Base-by-base conservation (phyloP, 2,888 invertebrate species). In the Eristalis pertinax region DNA sequence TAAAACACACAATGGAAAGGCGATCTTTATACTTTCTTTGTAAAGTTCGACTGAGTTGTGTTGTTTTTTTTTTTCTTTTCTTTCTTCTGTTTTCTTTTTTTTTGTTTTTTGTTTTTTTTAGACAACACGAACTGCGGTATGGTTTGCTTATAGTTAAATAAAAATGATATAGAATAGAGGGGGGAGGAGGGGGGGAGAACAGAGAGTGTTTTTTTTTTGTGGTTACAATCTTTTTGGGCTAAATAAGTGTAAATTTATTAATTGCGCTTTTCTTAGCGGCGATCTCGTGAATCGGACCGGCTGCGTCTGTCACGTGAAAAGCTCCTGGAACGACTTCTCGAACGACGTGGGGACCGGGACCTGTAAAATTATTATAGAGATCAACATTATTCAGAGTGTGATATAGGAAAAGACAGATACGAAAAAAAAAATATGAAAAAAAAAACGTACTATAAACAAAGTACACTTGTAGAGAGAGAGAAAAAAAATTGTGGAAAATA, bases 201-300 rank as follows among this genome's bases (percentile, higher is more conserved):
- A 35, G 32, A 75, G 64, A 77, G 69, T 29, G 67, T 50, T 1
- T 50, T 7, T 60, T 50, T 1, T 50, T 7, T 60, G 26, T 60
- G 8, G 58, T 69, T 62, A 69, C 50, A 77, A 63, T 69, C 62
- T 68, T 77, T 77, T 77, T 41, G 72, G 60, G 72, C 38, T 73
- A 65, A 74, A 41, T 41, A 58, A 24, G 65, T 73, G 22, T 69
- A 38, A 60, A 8, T n/a, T n/a, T n/a, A n/a, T 11, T n/a, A 4
- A 60, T 50, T 60, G 13, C 32, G 22, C 22, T 13, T 19, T 13
- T 22, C 89, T 91, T 93, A 95, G 90, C 94, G 94, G 76, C 94
- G 94, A 91, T 94, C 94, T 89, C 95, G 93, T 29, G 94, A 95
- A 90, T 94, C 94, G 72, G 94, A 94, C 89, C 95, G 94, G 91